Percentiles rank a stretch among this genome's conserved stretches.
These are phyloP conservation scores for Karalla daura DNA, from an alignment of 2,797 vertebrate genomes.

Conservation along the genomic window DNA sequence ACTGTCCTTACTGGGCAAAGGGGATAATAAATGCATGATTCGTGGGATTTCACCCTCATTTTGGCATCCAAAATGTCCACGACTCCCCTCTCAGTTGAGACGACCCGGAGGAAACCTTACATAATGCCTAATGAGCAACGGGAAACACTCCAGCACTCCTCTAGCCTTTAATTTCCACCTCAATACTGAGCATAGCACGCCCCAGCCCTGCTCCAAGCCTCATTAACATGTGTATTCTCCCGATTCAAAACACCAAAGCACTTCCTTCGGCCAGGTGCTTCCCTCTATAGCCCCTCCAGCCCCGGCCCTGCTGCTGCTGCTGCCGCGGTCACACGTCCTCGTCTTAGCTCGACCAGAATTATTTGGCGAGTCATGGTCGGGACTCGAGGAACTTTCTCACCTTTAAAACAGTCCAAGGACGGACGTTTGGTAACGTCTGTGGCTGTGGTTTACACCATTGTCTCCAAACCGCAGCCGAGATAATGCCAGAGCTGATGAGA, in stretches of 20 bases:
- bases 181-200: conserved; percentile 75
- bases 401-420: conserved; percentile 40
- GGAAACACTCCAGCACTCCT: conserved; percentile 78
- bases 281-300: conserved; percentile 64
- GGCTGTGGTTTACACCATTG: conserved; percentile 9
- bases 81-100: conserved; percentile 71
- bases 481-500: conserved; percentile 2
- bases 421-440: conserved; percentile 51
- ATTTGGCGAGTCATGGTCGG: conserved; percentile 68
- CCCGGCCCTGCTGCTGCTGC: conserved; percentile 56
- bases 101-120: conserved; percentile 72
- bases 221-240: conserved; percentile 80
- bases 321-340: conserved; percentile 62
- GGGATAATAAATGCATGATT: conserved; percentile 77
- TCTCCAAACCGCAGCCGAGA: conserved; percentile 4
- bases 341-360: conserved; percentile 55
- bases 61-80: conserved; percentile 71
- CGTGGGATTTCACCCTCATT: conserved; percentile 74
- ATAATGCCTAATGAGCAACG: conserved; percentile 81
- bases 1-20: conserved; percentile 49
- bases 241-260: conserved; percentile 74
- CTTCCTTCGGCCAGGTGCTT: conserved; percentile 79
- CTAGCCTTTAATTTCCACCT: conserved; percentile 79
- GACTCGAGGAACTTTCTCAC: conserved; percentile 50
- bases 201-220: conserved; percentile 68